A percentile compares a stretch with the other conserved stretches of the same genome.
Conservation (phyloP, 2,888 invertebrate species). For the Caenorhabditis angaria region DNA sequence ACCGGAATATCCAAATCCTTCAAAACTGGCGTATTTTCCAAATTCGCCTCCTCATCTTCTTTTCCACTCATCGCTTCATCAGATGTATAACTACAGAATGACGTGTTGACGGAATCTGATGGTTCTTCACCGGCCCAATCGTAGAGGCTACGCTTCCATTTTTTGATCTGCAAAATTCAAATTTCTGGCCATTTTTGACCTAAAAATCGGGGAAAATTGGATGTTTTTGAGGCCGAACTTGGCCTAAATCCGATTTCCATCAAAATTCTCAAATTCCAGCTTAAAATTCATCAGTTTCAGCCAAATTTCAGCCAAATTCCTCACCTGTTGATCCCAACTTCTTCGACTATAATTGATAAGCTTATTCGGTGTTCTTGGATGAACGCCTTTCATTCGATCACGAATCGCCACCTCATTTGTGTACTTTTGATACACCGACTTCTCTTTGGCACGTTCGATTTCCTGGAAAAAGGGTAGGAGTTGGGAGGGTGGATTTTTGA, state of each 20-base stretch:
- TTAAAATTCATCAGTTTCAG: too few relatives aligned
- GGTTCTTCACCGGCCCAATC: slow-evolving; percentile 68
- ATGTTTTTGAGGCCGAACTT: too few relatives aligned
- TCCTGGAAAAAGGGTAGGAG: slow-evolving; percentile 58
- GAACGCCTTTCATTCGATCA: slow-evolving; percentile 72
- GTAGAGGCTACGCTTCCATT: slow-evolving; percentile 67
- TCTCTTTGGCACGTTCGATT: slow-evolving; percentile 66
- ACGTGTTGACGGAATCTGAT: slow-evolving; percentile 63
- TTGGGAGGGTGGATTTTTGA: too few relatives aligned
- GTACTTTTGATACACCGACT: slow-evolving; percentile 64
- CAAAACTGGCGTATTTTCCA: slow-evolving; percentile 24
- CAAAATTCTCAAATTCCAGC: not conserved
- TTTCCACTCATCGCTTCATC: slow-evolving; percentile 41
- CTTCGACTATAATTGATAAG: slow-evolving; percentile 86
- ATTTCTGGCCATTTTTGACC: too few relatives aligned
- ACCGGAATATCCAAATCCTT: slow-evolving; percentile 31
- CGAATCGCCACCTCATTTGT: slow-evolving; percentile 51
- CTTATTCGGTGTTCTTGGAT: slow-evolving; percentile 91
- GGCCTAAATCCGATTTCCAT: too few relatives aligned
- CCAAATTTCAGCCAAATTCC: too few relatives aligned
- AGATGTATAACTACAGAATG: slow-evolving; percentile 50
- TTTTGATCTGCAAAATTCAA: slow-evolving; percentile 41
- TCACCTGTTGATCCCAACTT: slow-evolving; percentile 85
- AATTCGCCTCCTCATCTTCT: slow-evolving; percentile 21
- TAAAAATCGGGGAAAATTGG: not conserved